These are phyloP conservation scores for Papilio protenor DNA, from an alignment of 2,888 invertebrate species.

Conservation along the genomic window DNA sequence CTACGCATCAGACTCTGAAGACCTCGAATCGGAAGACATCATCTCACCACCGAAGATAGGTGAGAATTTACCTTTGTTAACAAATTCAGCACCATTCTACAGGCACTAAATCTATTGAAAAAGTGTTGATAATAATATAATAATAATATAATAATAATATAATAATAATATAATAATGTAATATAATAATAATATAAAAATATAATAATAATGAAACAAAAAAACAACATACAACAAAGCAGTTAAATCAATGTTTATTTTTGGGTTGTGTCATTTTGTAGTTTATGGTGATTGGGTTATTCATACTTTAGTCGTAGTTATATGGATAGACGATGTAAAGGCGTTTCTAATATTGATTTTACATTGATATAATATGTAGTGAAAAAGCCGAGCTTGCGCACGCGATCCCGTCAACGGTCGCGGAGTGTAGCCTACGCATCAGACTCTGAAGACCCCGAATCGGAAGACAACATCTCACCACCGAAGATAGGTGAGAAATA, in stretches of 20 bases:
- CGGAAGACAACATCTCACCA: background rate
- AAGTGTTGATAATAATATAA: too few species aligned
- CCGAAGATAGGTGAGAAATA: constrained; percentile 2
- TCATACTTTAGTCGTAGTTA: constrained; percentile 12
- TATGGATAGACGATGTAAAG: constrained; percentile 7
- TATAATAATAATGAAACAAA: too few species aligned
- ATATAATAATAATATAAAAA: too few species aligned
- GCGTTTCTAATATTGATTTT: constrained; percentile 16
- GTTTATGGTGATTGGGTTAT: constrained; percentile 8
- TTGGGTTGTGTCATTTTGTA: constrained; percentile 15
- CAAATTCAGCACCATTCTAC: background rate
- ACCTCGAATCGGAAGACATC: background rate
- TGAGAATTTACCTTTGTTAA: background rate
- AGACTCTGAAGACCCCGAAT: background rate
- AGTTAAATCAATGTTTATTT: constrained; percentile 2
- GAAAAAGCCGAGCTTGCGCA: background rate
- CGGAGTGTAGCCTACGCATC: background rate
- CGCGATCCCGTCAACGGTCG: background rate
- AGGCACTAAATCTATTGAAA: background rate
- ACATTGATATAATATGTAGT: constrained; percentile 8
- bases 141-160: too few species aligned
- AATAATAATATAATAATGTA: too few species aligned
- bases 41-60: background rate
- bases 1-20: background rate
- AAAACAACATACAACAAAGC: too few species aligned